Percentiles rank a stretch among this genome's conserved stretches.
Conservation (phyloP, 2,113 vertebrate species). For the Lethenteron reissneri region DNA sequence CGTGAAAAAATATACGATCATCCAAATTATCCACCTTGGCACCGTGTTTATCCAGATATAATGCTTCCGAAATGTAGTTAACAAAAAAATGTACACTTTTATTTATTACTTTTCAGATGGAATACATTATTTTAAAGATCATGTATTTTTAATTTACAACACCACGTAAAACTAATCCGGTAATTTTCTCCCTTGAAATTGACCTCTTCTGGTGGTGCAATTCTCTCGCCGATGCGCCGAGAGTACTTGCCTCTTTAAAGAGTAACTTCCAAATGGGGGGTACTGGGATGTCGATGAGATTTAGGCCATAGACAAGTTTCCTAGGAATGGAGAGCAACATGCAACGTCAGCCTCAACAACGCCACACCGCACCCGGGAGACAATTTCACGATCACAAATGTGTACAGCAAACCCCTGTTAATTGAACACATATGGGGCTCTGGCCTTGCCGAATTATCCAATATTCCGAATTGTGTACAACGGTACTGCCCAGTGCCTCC, state of each 20-base stretch:
- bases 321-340: conserved; percentile 14
- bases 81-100: not conserved
- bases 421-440: too few relatives aligned
- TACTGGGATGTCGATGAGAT: conserved; percentile 30
- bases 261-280: conserved; percentile 40
- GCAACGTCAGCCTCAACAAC: too few relatives aligned
- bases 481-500: too few relatives aligned
- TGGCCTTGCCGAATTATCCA: too few relatives aligned
- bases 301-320: conserved; percentile 33
- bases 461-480: too few relatives aligned
- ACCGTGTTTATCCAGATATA: not conserved
- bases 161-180: not conserved
- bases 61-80: not conserved
- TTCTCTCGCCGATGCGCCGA: not conserved
- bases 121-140: not conserved
- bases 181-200: not conserved
- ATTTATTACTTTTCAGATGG: not conserved
- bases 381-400: too few relatives aligned
- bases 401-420: too few relatives aligned
- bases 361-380: too few relatives aligned
- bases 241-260: conserved; percentile 29
- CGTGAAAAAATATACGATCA: not conserved
- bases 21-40: conserved; percentile 10
- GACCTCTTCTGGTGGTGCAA: not conserved
- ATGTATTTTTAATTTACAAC: not conserved